These are phyloP conservation scores for Pantherophis alleghaniensis DNA, from an alignment of 2,797 vertebrate genomes.

Conservation along the genomic window DNA sequence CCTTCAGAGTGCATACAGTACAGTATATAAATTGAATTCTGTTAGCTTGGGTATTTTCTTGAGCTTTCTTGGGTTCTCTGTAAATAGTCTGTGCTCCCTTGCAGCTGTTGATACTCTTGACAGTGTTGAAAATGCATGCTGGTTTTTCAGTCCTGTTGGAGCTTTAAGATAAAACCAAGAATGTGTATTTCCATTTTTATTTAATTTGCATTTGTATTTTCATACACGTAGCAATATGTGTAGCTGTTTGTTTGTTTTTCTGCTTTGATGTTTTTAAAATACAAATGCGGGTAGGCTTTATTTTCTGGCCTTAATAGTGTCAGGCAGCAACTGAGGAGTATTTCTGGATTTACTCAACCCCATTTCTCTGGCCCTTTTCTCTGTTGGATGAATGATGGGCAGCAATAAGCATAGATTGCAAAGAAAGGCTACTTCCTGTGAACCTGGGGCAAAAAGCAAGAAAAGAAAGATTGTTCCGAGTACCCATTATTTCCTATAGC, in stretches of 20 bases:
- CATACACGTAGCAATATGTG: neutral
- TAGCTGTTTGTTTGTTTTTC: neutral
- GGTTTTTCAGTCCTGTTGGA: neutral
- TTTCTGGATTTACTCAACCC: neutral
- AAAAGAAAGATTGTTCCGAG: neutral
- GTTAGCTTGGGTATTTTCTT: neutral
- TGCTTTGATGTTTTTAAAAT: neutral
- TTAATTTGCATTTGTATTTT: neutral
- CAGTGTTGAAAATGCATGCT: neutral
- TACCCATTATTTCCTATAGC: neutral
- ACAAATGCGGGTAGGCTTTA: neutral
- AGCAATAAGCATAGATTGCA: neutral
- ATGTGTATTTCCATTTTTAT: neutral
- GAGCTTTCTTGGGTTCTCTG: neutral
- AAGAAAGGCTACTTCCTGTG: neutral
- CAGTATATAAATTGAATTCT: neutral
- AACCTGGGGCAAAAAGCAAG: neutral
- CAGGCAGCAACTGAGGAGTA: neutral
- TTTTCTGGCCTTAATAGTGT: neutral
- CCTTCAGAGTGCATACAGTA: neutral
- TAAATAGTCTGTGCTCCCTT: neutral
- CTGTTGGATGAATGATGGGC: neutral
- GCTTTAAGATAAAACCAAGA: neutral
- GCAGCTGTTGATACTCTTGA: neutral
- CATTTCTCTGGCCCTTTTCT: neutral